phyloP scores from a whole-genome alignment of 2,888 invertebrate species.

The Empis livida region DNA sequence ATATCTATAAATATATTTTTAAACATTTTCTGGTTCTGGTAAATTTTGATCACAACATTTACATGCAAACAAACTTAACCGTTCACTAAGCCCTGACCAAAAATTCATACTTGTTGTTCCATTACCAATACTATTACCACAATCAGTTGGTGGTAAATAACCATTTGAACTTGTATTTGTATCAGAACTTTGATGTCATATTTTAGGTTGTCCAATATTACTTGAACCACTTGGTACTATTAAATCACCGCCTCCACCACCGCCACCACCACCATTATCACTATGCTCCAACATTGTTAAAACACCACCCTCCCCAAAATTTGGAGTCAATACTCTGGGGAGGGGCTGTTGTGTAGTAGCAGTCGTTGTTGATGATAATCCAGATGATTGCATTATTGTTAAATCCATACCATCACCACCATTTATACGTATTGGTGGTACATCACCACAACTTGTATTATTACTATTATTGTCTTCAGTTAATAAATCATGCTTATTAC shows the following conservation, averaged over 20 bases:
- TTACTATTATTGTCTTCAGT: constrained; percentile 30
- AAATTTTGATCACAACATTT: constrained; percentile 35
- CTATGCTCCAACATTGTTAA: constrained; percentile 15
- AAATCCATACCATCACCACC: constrained; percentile 23
- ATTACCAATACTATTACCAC: neutral
- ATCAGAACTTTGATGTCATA: constrained; percentile 35
- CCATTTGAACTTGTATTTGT: constrained; percentile 29
- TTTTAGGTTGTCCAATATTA: constrained; percentile 24
- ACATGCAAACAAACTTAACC: constrained; percentile 32
- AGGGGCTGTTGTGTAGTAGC: constrained; percentile 9
- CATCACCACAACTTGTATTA: constrained; percentile 31
- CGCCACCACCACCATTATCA: constrained; percentile 17
- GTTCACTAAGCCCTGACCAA: constrained; percentile 33
- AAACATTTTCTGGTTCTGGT: constrained; percentile 36
- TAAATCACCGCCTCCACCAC: neutral
- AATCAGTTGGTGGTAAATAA: neutral
- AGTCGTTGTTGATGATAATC: neutral
- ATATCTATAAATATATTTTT: constrained; percentile 11
- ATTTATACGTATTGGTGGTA: constrained; percentile 25
- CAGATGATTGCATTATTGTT: constrained; percentile 16
- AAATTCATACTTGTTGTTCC: constrained; percentile 24
- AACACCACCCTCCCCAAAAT: constrained; percentile 14
- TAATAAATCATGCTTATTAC: constrained; percentile 17
- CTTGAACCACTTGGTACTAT: constrained; percentile 16
- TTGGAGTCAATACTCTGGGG: constrained; percentile 16